These are phyloP conservation scores for Malurus melanocephalus DNA, from an alignment of 2,113 vertebrate species.

Conservation along the genomic window DNA sequence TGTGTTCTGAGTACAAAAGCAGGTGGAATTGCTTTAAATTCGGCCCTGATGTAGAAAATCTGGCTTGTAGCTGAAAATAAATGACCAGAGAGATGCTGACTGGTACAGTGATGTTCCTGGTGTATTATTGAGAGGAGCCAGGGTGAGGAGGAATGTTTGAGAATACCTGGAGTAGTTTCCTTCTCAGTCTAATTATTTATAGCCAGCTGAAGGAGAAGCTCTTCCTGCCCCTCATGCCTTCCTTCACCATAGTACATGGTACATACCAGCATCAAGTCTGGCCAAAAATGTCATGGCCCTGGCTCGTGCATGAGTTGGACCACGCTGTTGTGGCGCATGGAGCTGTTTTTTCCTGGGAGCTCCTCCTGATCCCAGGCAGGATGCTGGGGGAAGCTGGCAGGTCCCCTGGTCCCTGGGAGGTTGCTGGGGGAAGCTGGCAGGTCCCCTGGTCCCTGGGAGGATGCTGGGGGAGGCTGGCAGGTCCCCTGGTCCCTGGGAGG, in stretches of 20 bases:
- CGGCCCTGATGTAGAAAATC: not conserved
- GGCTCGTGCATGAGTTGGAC: not conserved
- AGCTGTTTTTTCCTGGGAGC: not conserved
- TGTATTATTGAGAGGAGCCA: not conserved
- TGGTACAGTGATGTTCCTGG: not conserved
- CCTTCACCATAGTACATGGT: not conserved
- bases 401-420: accelerated
- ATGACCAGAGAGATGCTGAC: not conserved
- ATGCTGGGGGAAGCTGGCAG: not conserved
- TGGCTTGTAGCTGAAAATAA: not conserved
- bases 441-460: not conserved
- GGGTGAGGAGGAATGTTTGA: not conserved
- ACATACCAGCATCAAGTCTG: not conserved
- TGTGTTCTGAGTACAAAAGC: not conserved
- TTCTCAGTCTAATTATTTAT: not conserved
- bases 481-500: not conserved
- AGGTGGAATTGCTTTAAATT: not conserved
- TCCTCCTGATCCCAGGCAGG: not conserved
- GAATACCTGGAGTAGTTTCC: not conserved
- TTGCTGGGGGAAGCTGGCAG: not conserved
- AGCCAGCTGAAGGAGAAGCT: not conserved
- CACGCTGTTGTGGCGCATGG: accelerated
- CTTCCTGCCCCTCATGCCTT: not conserved
- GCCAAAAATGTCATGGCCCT: not conserved
- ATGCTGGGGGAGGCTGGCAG: not conserved